Percentiles rank a stretch among this genome's conserved stretches.
These are phyloP conservation scores for Haemorhous mexicanus DNA, from an alignment of 2,113 vertebrate species.

Conservation along the genomic window DNA sequence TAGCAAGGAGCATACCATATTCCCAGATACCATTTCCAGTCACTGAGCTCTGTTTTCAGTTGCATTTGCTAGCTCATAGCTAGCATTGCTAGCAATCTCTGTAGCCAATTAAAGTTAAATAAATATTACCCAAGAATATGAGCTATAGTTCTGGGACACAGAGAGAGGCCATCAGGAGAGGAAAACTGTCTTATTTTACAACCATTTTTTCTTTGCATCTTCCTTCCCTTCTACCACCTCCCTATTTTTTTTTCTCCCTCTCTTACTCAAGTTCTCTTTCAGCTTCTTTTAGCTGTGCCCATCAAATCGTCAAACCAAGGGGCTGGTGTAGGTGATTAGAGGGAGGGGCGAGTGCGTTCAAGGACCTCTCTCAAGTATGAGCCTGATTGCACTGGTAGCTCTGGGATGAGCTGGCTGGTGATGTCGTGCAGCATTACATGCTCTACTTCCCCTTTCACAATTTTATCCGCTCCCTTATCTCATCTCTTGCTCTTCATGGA, in stretches of 20 bases:
- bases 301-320: not conserved
- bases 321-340: not conserved
- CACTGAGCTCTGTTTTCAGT: not conserved
- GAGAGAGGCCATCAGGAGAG: not conserved
- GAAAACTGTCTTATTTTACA: not conserved
- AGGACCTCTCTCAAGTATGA: not conserved
- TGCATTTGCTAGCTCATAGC: not conserved
- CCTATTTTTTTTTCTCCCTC: fast-evolving
- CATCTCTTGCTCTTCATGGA: not conserved
- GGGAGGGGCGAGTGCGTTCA: not conserved
- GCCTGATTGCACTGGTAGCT: not conserved
- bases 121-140: not conserved
- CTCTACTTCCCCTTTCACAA: not conserved
- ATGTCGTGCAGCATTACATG: not conserved
- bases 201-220: not conserved
- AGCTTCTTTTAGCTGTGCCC: not conserved
- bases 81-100: not conserved
- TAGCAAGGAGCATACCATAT: not conserved
- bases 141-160: not conserved
- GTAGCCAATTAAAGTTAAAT: not conserved
- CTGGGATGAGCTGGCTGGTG: not conserved
- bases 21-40: not conserved
- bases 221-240: not conserved
- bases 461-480: not conserved
- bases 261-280: not conserved